Conservation (phyloP, 2,113 vertebrate species). For the Xiphophorus maculatus region DNA sequence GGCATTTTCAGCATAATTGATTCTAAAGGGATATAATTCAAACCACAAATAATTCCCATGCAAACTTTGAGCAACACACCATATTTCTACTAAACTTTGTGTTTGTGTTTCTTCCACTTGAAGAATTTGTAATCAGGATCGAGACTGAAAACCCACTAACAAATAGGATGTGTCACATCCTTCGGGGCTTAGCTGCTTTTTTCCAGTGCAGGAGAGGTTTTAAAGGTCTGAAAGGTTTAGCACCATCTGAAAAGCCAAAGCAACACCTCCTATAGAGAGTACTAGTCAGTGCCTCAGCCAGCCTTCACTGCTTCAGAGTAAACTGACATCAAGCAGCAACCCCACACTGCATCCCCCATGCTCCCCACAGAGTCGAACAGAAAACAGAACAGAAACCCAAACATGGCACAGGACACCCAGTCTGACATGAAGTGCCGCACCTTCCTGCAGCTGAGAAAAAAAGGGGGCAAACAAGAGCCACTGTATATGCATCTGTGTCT, state of each 20-base stretch:
- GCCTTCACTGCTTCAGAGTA: slow-evolving; percentile 15
- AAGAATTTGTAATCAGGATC: neutral
- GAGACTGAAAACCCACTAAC: slow-evolving; percentile 14
- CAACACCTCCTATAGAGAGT: slow-evolving; percentile 44
- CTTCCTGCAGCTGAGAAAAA: slow-evolving; percentile 42
- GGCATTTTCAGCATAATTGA: neutral
- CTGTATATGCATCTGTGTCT: neutral
- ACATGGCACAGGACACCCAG: slow-evolving; percentile 43
- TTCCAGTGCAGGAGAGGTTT: neutral
- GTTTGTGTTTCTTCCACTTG: neutral
- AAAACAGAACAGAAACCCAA: slow-evolving; percentile 40
- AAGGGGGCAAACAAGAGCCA: slow-evolving; percentile 14
- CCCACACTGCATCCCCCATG: neutral
- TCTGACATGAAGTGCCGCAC: slow-evolving; percentile 53
- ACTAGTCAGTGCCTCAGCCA: slow-evolving; percentile 48
- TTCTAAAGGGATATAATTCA: neutral
- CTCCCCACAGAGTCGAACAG: slow-evolving; percentile 40
- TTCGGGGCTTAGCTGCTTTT: slow-evolving; percentile 25
- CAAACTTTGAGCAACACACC: neutral
- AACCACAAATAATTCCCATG: neutral
- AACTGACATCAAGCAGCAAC: slow-evolving; percentile 50
- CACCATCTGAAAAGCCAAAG: slow-evolving; percentile 44
- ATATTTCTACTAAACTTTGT: neutral
- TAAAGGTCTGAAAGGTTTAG: slow-evolving; percentile 57
- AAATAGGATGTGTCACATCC: slow-evolving; percentile 1